Conservation (phyloP, 2,888 invertebrate genomes). For the Elegia similella region DNA sequence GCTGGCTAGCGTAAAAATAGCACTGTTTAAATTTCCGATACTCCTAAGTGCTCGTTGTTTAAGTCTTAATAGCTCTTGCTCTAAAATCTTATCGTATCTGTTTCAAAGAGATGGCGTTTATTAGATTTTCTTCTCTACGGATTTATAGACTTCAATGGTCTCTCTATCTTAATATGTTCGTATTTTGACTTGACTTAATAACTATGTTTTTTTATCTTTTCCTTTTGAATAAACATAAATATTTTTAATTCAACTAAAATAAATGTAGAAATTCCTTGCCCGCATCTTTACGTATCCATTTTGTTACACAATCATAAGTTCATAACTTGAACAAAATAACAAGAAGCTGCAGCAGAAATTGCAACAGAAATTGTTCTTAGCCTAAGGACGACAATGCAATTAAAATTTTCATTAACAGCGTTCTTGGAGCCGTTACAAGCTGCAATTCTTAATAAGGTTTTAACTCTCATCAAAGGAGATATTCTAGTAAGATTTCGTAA, state of each 20-base stretch:
- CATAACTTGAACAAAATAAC: not conserved
- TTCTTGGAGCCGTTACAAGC: slow-evolving; percentile 4
- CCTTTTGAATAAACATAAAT: not conserved
- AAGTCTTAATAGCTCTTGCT: not conserved
- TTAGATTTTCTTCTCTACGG: too few relatives aligned
- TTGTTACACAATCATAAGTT: too few relatives aligned
- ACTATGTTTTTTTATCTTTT: not conserved
- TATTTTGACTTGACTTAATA: too few relatives aligned
- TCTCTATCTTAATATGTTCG: too few relatives aligned
- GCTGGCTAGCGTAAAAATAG: not conserved
- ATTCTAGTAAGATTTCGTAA: slow-evolving; percentile 33
- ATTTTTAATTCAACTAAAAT: too few relatives aligned
- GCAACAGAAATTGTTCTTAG: slow-evolving; percentile 1
- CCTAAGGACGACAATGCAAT: slow-evolving; percentile 2
- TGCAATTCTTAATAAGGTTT: slow-evolving; percentile 9
- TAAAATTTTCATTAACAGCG: slow-evolving; percentile 7
- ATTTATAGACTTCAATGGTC: too few relatives aligned
- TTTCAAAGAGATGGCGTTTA: not conserved
- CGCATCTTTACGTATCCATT: too few relatives aligned
- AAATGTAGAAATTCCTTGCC: too few relatives aligned
- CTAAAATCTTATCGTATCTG: not conserved
- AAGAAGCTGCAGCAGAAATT: slow-evolving; percentile 1
- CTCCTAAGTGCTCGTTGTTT: not conserved
- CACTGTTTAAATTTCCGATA: not conserved
- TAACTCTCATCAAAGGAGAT: slow-evolving; percentile 25